These are phyloP conservation scores for Ochropleura leucogaster DNA, from an alignment of 2,888 invertebrate species.

Conservation along the genomic window DNA sequence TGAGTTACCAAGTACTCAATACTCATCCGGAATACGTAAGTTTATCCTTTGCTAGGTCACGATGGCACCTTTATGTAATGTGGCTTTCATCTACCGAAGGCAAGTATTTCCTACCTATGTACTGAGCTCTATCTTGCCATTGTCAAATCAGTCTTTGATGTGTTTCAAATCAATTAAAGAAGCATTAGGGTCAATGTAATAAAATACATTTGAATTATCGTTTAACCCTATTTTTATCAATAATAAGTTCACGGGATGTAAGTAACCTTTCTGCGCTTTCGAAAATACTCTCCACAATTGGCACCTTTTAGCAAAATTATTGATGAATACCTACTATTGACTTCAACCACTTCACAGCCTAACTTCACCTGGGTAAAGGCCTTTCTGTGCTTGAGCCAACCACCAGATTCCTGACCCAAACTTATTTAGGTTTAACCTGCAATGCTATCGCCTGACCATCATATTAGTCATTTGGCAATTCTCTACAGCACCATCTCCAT, in stretches of 20 bases:
- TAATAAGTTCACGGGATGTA: not conserved
- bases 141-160: slow-evolving; percentile 6
- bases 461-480: no score
- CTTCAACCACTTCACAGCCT: no score
- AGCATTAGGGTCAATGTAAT: not conserved
- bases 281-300: no score
- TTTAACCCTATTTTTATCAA: not conserved
- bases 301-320: not conserved
- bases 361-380: no score
- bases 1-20: not conserved
- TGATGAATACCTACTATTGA: not conserved
- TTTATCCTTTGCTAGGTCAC: not conserved
- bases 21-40: not conserved
- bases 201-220: not conserved
- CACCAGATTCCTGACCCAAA: no score
- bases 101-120: not conserved
- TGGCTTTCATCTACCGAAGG: not conserved
- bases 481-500: no score
- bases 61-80: no score
- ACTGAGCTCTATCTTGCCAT: not conserved
- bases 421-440: no score
- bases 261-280: no score
- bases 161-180: slow-evolving; percentile 14
- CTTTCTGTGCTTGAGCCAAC: no score
- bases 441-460: no score